Evolutionary conservation across 2,113 vertebrate genomes (phyloP).

Genomic region (Saccopteryx bilineata): DNA sequence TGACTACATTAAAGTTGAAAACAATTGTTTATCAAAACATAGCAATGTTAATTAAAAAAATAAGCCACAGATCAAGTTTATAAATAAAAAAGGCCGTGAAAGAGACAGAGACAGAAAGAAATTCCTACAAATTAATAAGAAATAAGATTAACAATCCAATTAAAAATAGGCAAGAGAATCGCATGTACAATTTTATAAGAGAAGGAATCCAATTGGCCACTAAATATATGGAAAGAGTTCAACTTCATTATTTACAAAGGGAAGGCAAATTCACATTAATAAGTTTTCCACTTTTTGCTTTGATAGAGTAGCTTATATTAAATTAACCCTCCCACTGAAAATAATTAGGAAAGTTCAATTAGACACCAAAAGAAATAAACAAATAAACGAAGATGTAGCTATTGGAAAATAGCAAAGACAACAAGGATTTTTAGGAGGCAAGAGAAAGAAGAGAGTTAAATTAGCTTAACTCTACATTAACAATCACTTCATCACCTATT

Average conservation of each 20-base stretch:
- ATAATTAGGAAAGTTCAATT: constrained; percentile 50
- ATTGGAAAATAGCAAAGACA: not conserved
- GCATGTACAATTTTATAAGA: not conserved
- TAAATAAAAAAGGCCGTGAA: not conserved
- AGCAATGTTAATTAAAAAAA: not conserved
- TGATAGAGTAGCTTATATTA: constrained; percentile 31
- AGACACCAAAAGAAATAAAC: constrained; percentile 20
- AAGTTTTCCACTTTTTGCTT: constrained; percentile 29
- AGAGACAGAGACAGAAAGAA: not conserved
- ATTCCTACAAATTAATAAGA: not conserved
- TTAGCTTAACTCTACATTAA: not conserved
- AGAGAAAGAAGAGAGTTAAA: not conserved
- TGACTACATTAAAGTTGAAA: not conserved
- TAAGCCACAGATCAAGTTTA: not conserved
- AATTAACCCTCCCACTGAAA: constrained; percentile 45
- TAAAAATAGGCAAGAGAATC: not conserved
- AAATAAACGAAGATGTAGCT: not conserved
- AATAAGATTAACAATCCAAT: not conserved
- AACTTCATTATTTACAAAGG: constrained; percentile 19
- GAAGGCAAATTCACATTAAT: constrained; percentile 22
- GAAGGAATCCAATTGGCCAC: not conserved
- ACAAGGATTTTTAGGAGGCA: not conserved
- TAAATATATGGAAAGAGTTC: not conserved
- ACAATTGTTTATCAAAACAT: not conserved
- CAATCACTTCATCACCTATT: not conserved